These are phyloP conservation scores for Chaetoderma sp. DNA, from an alignment of 2,888 invertebrate genomes.

Conservation along the genomic window DNA sequence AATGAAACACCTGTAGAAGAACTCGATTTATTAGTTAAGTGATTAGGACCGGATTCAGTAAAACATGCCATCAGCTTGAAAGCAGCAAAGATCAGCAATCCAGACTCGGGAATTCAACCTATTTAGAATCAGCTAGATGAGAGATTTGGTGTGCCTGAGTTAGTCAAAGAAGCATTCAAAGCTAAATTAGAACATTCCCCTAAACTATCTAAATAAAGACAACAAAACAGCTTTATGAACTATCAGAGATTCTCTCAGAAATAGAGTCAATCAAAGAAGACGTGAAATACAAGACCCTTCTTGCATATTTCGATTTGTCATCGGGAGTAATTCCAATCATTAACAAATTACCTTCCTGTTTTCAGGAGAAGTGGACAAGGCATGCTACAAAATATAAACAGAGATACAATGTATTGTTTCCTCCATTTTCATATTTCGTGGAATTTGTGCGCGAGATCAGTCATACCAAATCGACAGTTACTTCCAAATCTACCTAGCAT, in stretches of 20 bases:
- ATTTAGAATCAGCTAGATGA: conserved; percentile 31
- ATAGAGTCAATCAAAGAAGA: conserved; percentile 1
- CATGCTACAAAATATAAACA: not conserved
- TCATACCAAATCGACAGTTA: conserved; percentile 9
- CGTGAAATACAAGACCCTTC: not conserved
- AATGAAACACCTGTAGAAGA: conserved; percentile 21
- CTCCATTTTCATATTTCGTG: conserved; percentile 9
- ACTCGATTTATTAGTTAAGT: conserved; percentile 24
- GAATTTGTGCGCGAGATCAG: conserved; percentile 2
- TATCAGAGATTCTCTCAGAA: not conserved
- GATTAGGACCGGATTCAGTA: conserved; percentile 17
- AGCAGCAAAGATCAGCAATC: conserved; percentile 16
- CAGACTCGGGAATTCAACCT: conserved; percentile 1
- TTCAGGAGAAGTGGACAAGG: conserved; percentile 11
- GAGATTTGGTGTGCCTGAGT: conserved; percentile 27
- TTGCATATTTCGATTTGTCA: conserved; percentile 1
- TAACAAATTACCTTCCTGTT: not conserved
- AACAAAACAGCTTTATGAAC: conserved; percentile 19
- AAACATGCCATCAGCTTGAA: conserved; percentile 25
- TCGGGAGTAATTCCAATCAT: conserved; percentile 1
- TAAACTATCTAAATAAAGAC: conserved; percentile 13
- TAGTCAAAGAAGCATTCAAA: conserved; percentile 11
- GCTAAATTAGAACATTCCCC: conserved; percentile 23
- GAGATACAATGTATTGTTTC: not conserved
- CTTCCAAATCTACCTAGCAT: conserved; percentile 13